Evolutionary conservation across 1,140 invertebrate species (phyloP).

Genomic region (Bombus consobrinus): DNA sequence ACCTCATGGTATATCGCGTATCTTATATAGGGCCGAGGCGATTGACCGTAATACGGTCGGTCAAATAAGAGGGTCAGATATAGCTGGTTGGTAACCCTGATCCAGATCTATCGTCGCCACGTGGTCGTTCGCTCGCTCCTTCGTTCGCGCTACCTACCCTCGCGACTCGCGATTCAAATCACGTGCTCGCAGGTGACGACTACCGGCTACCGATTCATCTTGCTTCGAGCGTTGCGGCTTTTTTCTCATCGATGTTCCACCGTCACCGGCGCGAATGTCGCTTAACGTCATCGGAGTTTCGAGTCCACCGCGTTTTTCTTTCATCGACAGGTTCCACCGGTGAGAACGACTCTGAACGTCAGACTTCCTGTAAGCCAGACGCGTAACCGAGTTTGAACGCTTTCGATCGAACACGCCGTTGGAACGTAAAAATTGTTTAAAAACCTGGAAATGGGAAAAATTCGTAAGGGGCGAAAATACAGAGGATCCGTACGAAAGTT

Average conservation of each 20-base stretch:
- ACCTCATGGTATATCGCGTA: constrained; percentile 22
- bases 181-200: constrained; percentile 34
- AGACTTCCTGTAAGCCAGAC: too few relatives aligned
- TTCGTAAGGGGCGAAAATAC: too few relatives aligned
- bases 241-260: neutral
- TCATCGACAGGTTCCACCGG: neutral
- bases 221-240: neutral
- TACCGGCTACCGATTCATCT: constrained; percentile 8
- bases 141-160: constrained; percentile 3
- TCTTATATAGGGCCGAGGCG: constrained; percentile 69
- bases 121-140: constrained; percentile 70
- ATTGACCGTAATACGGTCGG: constrained; percentile 79
- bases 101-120: constrained; percentile 82
- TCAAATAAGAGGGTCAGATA: constrained; percentile 82
- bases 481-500: too few relatives aligned
- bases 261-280: too few relatives aligned
- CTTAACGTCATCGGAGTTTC: neutral
- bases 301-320: neutral
- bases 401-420: too few relatives aligned
- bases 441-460: too few relatives aligned
- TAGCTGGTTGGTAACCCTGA: constrained; percentile 81
- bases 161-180: constrained; percentile 47
- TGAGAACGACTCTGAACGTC: too few relatives aligned
- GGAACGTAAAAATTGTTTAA: too few relatives aligned
- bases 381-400: too few relatives aligned